Percentiles rank a stretch among this genome's conserved stretches.
Evolutionary conservation across 2,797 vertebrate species (phyloP).

Genomic region (Leptatherina wallacei): DNA sequence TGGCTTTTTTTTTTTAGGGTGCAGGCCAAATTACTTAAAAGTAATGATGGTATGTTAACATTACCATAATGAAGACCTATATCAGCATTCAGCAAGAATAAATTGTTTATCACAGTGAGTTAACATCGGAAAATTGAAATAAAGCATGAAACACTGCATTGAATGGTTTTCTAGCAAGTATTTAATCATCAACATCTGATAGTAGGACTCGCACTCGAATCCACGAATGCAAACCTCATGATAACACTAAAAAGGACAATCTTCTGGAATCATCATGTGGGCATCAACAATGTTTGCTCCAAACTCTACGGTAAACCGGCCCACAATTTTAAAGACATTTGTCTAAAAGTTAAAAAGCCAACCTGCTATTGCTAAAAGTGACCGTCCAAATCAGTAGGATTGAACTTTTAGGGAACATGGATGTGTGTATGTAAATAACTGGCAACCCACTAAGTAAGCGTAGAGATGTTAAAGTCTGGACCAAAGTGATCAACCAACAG

Average conservation of each 20-base stretch:
- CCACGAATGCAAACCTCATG: too few relatives aligned
- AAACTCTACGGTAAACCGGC: neutral
- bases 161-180: too few relatives aligned
- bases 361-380: neutral
- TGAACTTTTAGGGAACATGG: neutral
- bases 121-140: too few relatives aligned
- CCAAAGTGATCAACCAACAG: neutral
- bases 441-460: neutral
- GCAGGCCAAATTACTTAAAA: too few relatives aligned
- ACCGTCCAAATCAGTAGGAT: neutral
- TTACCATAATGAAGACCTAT: too few relatives aligned
- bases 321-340: neutral
- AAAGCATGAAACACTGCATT: too few relatives aligned
- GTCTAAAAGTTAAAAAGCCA: neutral
- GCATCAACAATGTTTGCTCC: neutral
- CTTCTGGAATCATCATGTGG: neutral
- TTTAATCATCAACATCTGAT: too few relatives aligned
- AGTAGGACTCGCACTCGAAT: too few relatives aligned
- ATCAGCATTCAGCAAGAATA: too few relatives aligned
- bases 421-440: neutral
- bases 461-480: neutral
- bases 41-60: too few relatives aligned
- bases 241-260: neutral
- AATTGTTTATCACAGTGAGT: too few relatives aligned
- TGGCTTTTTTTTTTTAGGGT: too few relatives aligned